Evolutionary conservation across 2,797 vertebrate species (phyloP).

Genomic region (Gadopsis marmoratus): DNA sequence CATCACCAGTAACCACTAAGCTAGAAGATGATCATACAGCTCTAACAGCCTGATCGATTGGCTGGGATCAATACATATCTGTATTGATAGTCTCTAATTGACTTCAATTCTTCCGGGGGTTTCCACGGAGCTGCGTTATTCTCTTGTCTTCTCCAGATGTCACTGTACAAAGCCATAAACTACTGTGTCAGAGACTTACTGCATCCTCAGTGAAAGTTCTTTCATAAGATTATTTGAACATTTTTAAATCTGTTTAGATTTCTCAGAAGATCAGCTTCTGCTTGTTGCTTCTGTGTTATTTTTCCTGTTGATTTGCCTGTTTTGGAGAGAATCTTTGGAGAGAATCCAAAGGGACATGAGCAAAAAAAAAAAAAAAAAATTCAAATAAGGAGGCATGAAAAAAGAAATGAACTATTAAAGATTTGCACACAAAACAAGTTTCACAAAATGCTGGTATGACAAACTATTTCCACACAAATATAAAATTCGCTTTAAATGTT

Average conservation of each 20-base stretch:
- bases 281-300: neutral
- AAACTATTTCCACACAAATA: too few relatives aligned
- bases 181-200: neutral
- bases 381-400: too few relatives aligned
- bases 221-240: neutral
- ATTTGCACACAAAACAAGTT: too few relatives aligned
- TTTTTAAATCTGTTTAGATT: neutral
- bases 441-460: too few relatives aligned
- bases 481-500: too few relatives aligned
- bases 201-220: neutral
- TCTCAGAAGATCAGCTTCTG: neutral
- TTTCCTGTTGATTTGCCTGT: neutral
- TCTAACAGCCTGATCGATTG: neutral
- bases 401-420: too few relatives aligned
- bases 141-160: neutral
- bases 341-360: too few relatives aligned
- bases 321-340: too few relatives aligned
- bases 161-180: slow-evolving; percentile 9
- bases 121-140: neutral
- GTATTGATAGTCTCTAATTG: neutral
- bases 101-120: neutral
- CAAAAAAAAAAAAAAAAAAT: too few relatives aligned
- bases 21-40: neutral
- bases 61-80: slow-evolving; percentile 10
- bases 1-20: neutral